phyloP scores from a whole-genome alignment of 2,888 invertebrate genomes.

The Pterostichus madidus region DNA sequence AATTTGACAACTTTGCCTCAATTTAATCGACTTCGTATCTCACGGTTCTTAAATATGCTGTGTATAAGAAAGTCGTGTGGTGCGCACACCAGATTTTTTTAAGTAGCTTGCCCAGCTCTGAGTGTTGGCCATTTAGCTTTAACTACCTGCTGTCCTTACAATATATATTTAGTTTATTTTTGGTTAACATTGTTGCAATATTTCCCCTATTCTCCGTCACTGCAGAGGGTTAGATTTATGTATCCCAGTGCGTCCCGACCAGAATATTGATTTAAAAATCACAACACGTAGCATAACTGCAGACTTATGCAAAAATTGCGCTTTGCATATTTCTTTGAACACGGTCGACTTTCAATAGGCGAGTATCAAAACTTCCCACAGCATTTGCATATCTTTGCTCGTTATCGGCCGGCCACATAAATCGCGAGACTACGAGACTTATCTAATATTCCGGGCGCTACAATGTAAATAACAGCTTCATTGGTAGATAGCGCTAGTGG shows the following conservation, averaged over 20 bases:
- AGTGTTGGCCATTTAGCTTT: no score
- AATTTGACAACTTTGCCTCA: no score
- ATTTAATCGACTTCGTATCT: no score
- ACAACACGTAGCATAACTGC: constrained; percentile 55
- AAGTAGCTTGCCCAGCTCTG: no score
- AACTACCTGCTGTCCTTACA: no score
- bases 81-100: no score
- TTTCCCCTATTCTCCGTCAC: background rate
- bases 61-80: no score
- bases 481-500: background rate
- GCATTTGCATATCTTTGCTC: constrained; percentile 53
- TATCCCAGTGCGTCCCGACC: constrained; percentile 30
- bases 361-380: constrained; percentile 19
- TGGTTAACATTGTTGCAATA: no score
- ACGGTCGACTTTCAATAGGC: background rate
- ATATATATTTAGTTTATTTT: no score
- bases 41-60: no score
- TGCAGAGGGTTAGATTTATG: constrained; percentile 9
- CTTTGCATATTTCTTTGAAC: constrained; percentile 53
- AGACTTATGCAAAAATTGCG: constrained; percentile 57
- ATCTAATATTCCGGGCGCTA: constrained; percentile 45
- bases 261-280: constrained; percentile 51
- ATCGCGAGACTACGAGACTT: constrained; percentile 27
- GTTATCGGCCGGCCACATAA: constrained; percentile 50
- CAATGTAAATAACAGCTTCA: constrained; percentile 22